Conservation (phyloP, 2,888 invertebrate genomes). For the Phyllotreta striolata region DNA sequence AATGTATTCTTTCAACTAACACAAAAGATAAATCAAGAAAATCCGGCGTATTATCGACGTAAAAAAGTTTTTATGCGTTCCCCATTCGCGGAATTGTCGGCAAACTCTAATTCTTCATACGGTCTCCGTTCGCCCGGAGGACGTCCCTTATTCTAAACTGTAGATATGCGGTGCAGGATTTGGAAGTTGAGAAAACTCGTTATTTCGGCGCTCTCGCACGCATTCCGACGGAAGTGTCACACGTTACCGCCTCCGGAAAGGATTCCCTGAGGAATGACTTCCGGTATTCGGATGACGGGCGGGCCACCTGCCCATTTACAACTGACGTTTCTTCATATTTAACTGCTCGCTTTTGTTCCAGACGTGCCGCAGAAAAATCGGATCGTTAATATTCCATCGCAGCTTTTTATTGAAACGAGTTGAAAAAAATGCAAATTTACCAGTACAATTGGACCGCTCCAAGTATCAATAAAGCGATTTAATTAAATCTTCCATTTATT, state of each 20-base stretch:
- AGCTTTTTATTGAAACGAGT: too few relatives aligned
- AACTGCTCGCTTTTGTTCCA: too few relatives aligned
- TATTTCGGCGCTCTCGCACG: constrained; percentile 41
- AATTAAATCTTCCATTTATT: too few relatives aligned
- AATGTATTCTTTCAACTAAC: too few relatives aligned
- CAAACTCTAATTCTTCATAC: constrained; percentile 10
- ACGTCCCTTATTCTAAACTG: constrained; percentile 18
- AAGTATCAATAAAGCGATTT: too few relatives aligned
- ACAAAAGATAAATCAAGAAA: constrained; percentile 5
- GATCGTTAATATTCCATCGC: too few relatives aligned
- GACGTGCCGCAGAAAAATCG: too few relatives aligned
- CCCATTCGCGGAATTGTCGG: neutral
- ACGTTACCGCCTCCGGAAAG: constrained; percentile 46
- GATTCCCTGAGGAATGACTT: constrained; percentile 46
- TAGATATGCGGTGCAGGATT: constrained; percentile 18
- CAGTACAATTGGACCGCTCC: too few relatives aligned
- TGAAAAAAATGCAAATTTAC: too few relatives aligned
- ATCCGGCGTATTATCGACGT: constrained; percentile 2
- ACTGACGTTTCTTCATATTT: neutral
- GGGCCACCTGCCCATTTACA: constrained; percentile 41
- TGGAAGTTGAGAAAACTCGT: constrained; percentile 26
- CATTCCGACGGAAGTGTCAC: constrained; percentile 46
- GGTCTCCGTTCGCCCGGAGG: constrained; percentile 4
- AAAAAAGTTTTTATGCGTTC: constrained; percentile 10
- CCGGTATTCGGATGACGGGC: constrained; percentile 39